phyloP scores from a whole-genome alignment of 2,797 vertebrate genomes.

The Malurus leucopterus region DNA sequence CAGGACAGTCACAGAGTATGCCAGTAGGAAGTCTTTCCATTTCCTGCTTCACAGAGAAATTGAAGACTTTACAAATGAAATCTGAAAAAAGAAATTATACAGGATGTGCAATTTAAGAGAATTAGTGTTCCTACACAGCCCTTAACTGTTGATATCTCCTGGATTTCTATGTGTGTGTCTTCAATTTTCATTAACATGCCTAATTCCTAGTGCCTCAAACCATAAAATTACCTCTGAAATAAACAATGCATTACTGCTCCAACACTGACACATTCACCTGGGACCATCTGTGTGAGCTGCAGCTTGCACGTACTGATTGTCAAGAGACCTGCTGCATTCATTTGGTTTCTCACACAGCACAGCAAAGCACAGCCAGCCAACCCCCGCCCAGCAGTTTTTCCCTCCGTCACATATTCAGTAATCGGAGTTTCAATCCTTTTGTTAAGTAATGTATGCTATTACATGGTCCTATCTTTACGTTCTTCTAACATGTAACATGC shows the following conservation, averaged over 20 bases:
- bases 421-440: neutral
- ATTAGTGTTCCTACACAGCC: neutral
- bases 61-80: neutral
- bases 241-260: neutral
- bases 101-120: neutral
- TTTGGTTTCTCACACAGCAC: neutral
- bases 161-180: neutral
- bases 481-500: neutral
- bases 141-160: neutral
- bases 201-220: neutral
- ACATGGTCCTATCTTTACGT: neutral
- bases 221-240: neutral
- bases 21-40: neutral
- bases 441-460: neutral
- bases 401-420: neutral
- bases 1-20: neutral
- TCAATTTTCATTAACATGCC: neutral
- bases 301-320: neutral
- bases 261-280: neutral
- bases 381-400: neutral
- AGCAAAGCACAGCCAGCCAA: neutral
- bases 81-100: neutral
- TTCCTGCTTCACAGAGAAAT: neutral
- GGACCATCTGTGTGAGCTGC: neutral
- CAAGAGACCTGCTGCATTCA: neutral